Evolutionary conservation across 2,797 vertebrate genomes (phyloP).

Genomic region (Centroberyx gerrardi): DNA sequence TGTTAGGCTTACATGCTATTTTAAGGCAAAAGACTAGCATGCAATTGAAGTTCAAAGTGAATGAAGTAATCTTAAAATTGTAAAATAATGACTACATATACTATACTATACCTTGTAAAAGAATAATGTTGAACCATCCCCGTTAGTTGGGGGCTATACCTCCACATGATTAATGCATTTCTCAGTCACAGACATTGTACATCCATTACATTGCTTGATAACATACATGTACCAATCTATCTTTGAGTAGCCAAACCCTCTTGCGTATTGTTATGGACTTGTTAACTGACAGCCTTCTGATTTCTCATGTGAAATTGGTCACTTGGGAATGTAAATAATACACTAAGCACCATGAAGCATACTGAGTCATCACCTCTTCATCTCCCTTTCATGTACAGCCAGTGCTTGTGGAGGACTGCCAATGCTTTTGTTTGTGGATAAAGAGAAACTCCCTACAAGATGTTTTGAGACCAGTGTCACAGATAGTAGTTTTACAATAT

Average conservation of each 20-base stretch:
- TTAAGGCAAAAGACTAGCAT: background rate
- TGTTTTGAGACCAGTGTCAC: slow-evolving; percentile 12
- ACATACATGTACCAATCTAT: background rate
- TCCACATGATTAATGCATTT: background rate
- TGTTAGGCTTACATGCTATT: background rate
- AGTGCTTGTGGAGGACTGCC: background rate
- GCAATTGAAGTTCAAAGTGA: background rate
- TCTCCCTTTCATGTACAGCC: background rate
- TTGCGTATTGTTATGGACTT: background rate
- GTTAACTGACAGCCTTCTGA: slow-evolving; percentile 1
- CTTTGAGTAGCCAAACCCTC: background rate
- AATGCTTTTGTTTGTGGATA: slow-evolving; percentile 12
- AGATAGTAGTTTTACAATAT: slow-evolving; percentile 31
- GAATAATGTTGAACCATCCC: no score
- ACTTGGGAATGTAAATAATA: slow-evolving; percentile 23
- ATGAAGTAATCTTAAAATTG: background rate
- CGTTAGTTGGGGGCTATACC: no score
- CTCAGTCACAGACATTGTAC: no score
- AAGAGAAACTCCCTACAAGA: background rate
- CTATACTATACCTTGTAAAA: no score
- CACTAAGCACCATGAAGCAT: slow-evolving; percentile 6
- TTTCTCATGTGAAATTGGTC: slow-evolving; percentile 9
- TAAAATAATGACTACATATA: no score
- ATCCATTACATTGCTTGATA: background rate
- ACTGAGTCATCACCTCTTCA: background rate